Evolutionary conservation across 2,113 vertebrate species (phyloP), one percentile per base, ranked within the genome.

Genomic region (Esox niger): DNA sequence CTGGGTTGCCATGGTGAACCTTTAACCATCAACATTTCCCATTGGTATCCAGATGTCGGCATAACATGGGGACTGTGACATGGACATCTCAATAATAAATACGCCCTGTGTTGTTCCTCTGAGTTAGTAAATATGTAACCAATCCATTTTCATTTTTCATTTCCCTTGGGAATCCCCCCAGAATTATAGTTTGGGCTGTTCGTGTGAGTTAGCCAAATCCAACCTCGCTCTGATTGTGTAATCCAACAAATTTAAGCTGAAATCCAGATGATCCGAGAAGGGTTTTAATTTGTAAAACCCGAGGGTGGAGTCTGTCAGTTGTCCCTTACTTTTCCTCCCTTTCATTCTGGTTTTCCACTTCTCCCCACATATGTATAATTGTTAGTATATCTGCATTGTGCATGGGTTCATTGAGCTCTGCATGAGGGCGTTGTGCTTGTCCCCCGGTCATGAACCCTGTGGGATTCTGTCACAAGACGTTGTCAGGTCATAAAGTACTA

Each of bases 1-100:
- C 35, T 43, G 35, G 11, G 35, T 43, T 43, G 35, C 11, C 3
- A 15, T 38, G 11, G 35, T 49, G 47, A 8, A 6, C 4, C 47
- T 49, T 10, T 6, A 49, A n/a, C 47, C 47, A 49, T 49, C 6
- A 6, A 49, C n/a, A 49, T 78, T 80, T 82, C 70, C 71, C 77
- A 73, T 80, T 71, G 78, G 73, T 75, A 80, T 66, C 32, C 66
- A 46, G 73, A 78, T 75, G 69, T 77, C 11, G 35, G 13, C 35
- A 38, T 38, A 38, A 13, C 15, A 13, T 9, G 11, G 35, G 35
- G 35, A 38, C 35, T 3, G 35, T 38, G 35, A 38, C 35, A 4
- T 38, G 10, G 3, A 1, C 15, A 38, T 2, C 15, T 38, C 2
- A 15, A 15, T 38, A 38, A 38, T 38, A 38, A 15, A 38, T 38